Evolutionary conservation across 2,888 invertebrate genomes (phyloP).

Genomic region (Rhogogaster chlorosoma): DNA sequence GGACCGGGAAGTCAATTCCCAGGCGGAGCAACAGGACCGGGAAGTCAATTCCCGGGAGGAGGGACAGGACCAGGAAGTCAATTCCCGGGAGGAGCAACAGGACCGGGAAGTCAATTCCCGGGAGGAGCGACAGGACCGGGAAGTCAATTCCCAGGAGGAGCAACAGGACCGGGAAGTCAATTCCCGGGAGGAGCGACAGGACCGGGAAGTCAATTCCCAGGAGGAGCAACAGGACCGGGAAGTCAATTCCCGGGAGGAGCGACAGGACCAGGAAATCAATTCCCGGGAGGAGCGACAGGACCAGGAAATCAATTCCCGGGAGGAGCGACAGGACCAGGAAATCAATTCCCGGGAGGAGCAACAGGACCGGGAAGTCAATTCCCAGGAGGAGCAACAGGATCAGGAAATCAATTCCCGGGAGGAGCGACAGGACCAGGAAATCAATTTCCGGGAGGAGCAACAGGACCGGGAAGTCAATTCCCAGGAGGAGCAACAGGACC

Average conservation of each 20-base stretch:
- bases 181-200: neutral
- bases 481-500: neutral
- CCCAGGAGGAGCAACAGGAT: neutral
- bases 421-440: neutral
- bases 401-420: neutral
- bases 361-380: neutral
- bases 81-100: constrained; percentile 14
- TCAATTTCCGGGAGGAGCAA: neutral
- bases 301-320: neutral
- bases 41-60: constrained; percentile 43
- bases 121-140: neutral
- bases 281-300: neutral
- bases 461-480: neutral
- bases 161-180: neutral
- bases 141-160: neutral
- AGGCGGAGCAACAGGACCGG: neutral
- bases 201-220: neutral
- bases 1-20: constrained; percentile 21
- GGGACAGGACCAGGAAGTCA: neutral
- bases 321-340: neutral
- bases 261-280: neutral
- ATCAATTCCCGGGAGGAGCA: neutral
- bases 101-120: neutral
- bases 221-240: neutral
- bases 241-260: neutral